Evolutionary conservation across 2,888 invertebrate genomes (phyloP), one percentile per base, ranked within the genome.

Genomic region (Stenotaenia linearis): DNA sequence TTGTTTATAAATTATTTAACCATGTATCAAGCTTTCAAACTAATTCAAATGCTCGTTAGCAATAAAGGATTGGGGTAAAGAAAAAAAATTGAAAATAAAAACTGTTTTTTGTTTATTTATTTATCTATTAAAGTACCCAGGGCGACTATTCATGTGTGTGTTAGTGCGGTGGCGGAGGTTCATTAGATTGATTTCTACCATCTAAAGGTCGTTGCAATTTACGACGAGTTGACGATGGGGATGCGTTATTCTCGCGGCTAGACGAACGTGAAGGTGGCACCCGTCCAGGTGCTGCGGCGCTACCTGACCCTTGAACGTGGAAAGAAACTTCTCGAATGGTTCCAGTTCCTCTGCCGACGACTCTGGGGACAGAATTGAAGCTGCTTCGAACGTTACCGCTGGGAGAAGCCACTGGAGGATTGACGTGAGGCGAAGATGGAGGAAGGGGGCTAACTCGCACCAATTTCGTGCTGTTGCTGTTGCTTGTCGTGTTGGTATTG

Each of bases 121-220:
- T 32, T 25, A 75, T 75, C 32, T 32, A 28, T 32, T 32, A 75
- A 32, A n/a, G 28, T 75, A 32, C 32, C 75, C 75, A n/a, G 30
- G 30, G 30, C 75, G 18, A 32, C 28, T 32, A 75, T 75, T 75
- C 28, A 77, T 37, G 74, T 15, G 28, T 21, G 25, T 61, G 32
- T 80, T 80, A 80, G 69, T 80, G 80, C 21, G 80, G 80, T 21
- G 79, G 80, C 10, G 80, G 79, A 15, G 80, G 80, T 12, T 80
- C 80, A 78, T 80, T 80, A 15, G 79, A 74, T 75, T 80, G 80
- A 74, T 80, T 80, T 15, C 80, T 56, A 78, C 80, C 80, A 50
- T 80, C 80, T 30, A 80, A 25, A 23, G 81, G 79, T 12, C 80
- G 80, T 23, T 77, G 77, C 77, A 80, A 32, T 76, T 80, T 80